phyloP scores from a whole-genome alignment of 2,113 vertebrate genomes.

The Naja naja region DNA sequence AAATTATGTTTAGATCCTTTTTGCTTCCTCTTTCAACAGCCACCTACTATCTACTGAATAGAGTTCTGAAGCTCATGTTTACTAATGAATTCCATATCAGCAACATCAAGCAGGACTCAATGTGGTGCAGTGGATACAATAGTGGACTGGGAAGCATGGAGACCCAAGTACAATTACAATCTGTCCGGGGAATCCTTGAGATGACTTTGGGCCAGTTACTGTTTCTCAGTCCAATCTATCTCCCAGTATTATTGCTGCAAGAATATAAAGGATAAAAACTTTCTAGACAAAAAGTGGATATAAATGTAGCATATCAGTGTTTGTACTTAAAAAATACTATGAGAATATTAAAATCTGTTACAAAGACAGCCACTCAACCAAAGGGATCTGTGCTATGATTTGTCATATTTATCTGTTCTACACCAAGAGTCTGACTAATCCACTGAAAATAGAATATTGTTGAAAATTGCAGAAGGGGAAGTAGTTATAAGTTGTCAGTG shows the following conservation, averaged over 20 bases:
- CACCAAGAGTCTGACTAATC: neutral
- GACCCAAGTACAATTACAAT: neutral
- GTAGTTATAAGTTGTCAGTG: neutral
- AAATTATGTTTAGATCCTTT: neutral
- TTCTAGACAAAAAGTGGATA: neutral
- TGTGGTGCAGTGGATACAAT: neutral
- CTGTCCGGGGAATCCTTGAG: neutral
- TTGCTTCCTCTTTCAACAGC: neutral
- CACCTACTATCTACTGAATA: neutral
- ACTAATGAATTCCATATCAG: neutral
- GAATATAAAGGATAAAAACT: neutral
- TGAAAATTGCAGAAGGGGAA: neutral
- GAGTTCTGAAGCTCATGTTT: neutral
- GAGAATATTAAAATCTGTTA: neutral
- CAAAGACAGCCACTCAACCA: neutral
- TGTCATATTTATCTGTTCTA: neutral
- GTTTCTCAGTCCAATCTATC: neutral
- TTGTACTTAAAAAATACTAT: neutral
- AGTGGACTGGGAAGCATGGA: neutral
- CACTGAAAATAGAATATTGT: neutral
- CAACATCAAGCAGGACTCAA: neutral
- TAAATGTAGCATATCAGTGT: neutral
- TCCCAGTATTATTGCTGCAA: neutral
- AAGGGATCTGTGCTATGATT: neutral
- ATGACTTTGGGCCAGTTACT: neutral